These are phyloP conservation scores for Cyprinodon diabolis DNA, from an alignment of 2,797 vertebrate genomes.

Conservation along the genomic window DNA sequence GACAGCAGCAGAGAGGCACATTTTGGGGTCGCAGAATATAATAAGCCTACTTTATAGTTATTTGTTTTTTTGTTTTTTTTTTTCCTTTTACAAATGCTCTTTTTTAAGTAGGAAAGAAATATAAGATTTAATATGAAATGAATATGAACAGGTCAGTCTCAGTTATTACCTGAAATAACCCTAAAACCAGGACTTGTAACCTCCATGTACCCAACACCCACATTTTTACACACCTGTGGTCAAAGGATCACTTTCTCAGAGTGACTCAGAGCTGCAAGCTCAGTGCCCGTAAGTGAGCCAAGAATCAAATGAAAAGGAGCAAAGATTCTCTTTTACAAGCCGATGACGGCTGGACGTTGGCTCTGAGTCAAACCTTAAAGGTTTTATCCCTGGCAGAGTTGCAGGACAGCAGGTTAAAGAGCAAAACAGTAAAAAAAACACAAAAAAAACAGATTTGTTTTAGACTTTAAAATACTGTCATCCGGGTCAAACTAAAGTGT, in stretches of 20 bases:
- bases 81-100: not conserved
- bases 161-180: slow-evolving; percentile 10
- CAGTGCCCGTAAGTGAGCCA: slow-evolving; percentile 14
- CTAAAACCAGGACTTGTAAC: slow-evolving; percentile 7
- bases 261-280: slow-evolving; percentile 24
- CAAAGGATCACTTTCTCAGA: not conserved
- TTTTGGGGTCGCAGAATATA: not conserved
- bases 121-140: not conserved
- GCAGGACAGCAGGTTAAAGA: not conserved
- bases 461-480: not conserved
- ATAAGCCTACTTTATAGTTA: not conserved
- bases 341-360: not conserved
- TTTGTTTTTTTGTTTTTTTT: not conserved
- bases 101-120: too few species aligned
- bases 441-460: not conserved
- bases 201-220: slow-evolving; percentile 16
- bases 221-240: slow-evolving; percentile 29
- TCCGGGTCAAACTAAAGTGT: slow-evolving; percentile 1
- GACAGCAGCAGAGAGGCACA: not conserved
- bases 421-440: too few species aligned
- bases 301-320: not conserved
- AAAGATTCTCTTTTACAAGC: not conserved
- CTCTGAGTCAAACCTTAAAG: not conserved
- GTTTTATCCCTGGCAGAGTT: not conserved
- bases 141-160: not conserved